Evolutionary conservation across 2,797 vertebrate genomes (phyloP), one percentile per base, ranked within the genome.

Genomic region (Lacerta agilis): DNA sequence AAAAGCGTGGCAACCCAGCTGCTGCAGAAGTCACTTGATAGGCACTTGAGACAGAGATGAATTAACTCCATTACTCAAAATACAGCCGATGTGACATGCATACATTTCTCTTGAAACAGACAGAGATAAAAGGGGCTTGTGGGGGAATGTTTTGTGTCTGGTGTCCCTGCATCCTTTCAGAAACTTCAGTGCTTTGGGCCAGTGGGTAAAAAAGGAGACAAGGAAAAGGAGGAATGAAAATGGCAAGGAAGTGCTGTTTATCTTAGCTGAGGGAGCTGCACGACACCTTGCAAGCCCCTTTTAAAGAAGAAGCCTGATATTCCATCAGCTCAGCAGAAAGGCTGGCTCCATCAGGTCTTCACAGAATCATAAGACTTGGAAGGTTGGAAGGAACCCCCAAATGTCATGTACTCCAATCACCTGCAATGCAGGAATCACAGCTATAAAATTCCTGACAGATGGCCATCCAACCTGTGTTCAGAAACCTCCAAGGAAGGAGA

Each of bases 31-130:
- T 55, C 58, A 49, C 77, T 88, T 64, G 76, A 75, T 80, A 33
- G 76, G 66, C 77, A 85, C 83, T 85, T 79, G 76, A 88, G 82
- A 84, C 67, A 25, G 67, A 75, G 69, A 79, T 80, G 67, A 85
- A 88, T 85, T 88, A 80, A 85, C 82, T 88, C 87, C 64, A 69
- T 71, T 83, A 58, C 86, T 82, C 79, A 82, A 87, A 88, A 88
- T n/a, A 45, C 82, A 64, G 55, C n/a, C 67, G 1, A 85, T 73
- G 78, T 67, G 67, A 85, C 78, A 45, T 15, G 87, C 82, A 80
- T 66, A 36, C n/a, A 55, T 73, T 80, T 85, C 58, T 64, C 69
- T 45, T 33, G 41, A 75, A 75, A 75, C 77, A 88, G 23, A 73
- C 38, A 20, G 41, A 73, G 58, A 67, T 80, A 75, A 88, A 75